Base-by-base conservation (phyloP, 2,888 invertebrate species). In the Hirudinaria manillensis region DNA sequence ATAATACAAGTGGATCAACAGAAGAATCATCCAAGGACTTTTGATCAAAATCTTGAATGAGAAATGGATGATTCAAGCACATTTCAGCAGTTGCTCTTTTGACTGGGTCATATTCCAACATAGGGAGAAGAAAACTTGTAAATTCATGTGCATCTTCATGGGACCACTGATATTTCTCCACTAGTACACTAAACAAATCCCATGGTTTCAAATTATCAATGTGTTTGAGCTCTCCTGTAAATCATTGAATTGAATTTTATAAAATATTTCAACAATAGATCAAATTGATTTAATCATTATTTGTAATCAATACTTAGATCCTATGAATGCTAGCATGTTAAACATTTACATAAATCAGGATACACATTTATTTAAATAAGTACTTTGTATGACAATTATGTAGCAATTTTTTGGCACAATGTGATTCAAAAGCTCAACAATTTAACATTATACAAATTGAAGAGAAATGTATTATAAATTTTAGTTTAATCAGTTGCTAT, bases 81-180 rank as follows among this genome's bases (percentile, higher is more conserved):
- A 94, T 91, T 78, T 91, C 91, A 79, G 98, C 98, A 78, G 95
- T 95, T 81, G 95, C 95, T 81, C 98, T 90, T 84, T 91, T 89
- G 82, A 90, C 90, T 70, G 96, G 93, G 87, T 98, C 95, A 87
- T 95, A 98, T 82, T 92, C 92, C 82, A 99, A 89, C 98, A 99
- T 99, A 76, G 97, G 97, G 83, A 90, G 89, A 80, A 99, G 89
- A 87, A 99, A 99, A 84, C 92, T 91, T 70, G 95, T 91, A 88
- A 98, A 98, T 79, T 92, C 92, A 81, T 90, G 89, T 68, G 98
- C 98, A 84, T 94, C 93, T 79, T 90, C 89, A 77, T 90, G 75
- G 21, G 71, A 89, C 98, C 98, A 99, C 83, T 96, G 93, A 87
- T 99, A 99, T 85, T 99, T 98, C 85, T 98, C 96, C 71, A 91